A percentile compares a stretch with the other conserved stretches of the same genome.
Evolutionary conservation across 2,888 invertebrate genomes (phyloP).

Genomic region (Ptychoptera albimana): DNA sequence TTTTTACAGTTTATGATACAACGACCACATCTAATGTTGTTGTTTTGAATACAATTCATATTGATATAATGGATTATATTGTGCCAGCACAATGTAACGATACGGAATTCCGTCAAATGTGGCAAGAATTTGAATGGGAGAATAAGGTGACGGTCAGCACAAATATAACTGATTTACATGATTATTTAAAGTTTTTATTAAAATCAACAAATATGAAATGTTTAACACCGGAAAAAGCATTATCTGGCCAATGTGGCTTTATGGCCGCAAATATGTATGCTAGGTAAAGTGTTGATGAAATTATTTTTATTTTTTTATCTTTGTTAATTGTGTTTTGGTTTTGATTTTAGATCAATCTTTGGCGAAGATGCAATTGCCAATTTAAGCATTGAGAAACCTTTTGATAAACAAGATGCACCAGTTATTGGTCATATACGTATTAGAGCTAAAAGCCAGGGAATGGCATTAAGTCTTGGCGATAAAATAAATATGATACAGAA

Average conservation of each 20-base stretch:
- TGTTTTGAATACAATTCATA: constrained; percentile 96
- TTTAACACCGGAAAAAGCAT: constrained; percentile 90
- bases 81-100: constrained; percentile 90
- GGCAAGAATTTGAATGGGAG: constrained; percentile 99
- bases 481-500: constrained; percentile 93
- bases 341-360: constrained; percentile 60
- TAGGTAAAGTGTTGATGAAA: no score
- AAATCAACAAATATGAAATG: constrained; percentile 98
- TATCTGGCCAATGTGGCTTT: constrained; percentile 96
- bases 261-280: constrained; percentile 99
- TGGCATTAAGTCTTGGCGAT: constrained; percentile 96
- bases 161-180: constrained; percentile 76
- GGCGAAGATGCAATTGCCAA: constrained; percentile 99
- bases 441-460: constrained; percentile 98
- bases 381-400: constrained; percentile 91
- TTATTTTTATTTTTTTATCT: not conserved
- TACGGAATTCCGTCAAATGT: constrained; percentile 96
- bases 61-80: constrained; percentile 99
- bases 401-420: constrained; percentile 71
- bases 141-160: constrained; percentile 93
- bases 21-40: constrained; percentile 68
- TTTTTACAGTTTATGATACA: constrained; percentile 76
- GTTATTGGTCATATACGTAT: constrained; percentile 96
- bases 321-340: not conserved
- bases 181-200: constrained; percentile 82